phyloP scores from a whole-genome alignment of 1,140 invertebrate species.

The Heliconius eleuchia region DNA sequence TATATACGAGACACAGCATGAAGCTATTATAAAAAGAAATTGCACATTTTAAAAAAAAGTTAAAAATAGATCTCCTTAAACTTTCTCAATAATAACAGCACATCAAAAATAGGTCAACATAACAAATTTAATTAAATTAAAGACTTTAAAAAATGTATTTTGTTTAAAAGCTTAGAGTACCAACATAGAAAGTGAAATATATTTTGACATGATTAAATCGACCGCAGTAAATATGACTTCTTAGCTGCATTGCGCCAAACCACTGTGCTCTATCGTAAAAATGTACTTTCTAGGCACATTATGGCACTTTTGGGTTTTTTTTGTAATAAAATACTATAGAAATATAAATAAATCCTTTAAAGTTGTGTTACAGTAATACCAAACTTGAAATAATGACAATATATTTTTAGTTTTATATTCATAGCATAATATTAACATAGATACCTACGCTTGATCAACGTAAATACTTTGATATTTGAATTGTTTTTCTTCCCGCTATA shows the following conservation, averaged over 20 bases:
- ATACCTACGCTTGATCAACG: too few species aligned
- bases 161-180: background rate
- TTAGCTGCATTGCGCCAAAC: constrained; percentile 56
- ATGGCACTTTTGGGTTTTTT: background rate
- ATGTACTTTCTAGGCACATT: background rate
- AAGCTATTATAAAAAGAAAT: background rate
- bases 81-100: background rate
- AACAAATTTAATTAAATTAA: background rate
- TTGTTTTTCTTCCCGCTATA: too few species aligned
- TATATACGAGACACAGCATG: background rate
- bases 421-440: too few species aligned
- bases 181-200: constrained; percentile 19
- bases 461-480: too few species aligned
- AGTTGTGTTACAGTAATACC: background rate
- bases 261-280: constrained; percentile 10
- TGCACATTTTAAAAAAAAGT: too few species aligned
- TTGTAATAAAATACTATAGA: background rate
- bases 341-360: background rate
- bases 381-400: too few species aligned
- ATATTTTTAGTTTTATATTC: too few species aligned
- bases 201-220: constrained; percentile 15
- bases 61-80: too few species aligned
- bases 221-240: constrained; percentile 33
- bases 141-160: background rate
- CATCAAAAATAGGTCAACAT: background rate